Conservation (phyloP, 2,797 vertebrate genomes). For the Lycodopsis pacificus region DNA sequence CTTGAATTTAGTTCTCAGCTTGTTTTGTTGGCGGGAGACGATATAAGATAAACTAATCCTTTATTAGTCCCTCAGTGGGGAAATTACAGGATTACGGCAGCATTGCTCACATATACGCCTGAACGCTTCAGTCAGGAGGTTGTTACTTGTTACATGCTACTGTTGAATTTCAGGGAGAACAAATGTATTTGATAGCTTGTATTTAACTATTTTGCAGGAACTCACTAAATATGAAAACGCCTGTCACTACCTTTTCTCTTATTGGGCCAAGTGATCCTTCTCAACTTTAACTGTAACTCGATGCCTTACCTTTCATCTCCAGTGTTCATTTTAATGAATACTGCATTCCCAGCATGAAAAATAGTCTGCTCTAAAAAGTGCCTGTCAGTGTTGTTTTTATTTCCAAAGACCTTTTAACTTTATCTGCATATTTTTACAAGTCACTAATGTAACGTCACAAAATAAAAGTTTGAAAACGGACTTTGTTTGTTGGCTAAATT, state of each 20-base stretch:
- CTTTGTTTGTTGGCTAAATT: not conserved
- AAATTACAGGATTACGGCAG: no score
- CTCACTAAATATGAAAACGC: slow-evolving; percentile 20
- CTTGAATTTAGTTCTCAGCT: slow-evolving; percentile 15
- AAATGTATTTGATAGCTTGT: slow-evolving; percentile 30
- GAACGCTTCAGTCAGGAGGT: not conserved
- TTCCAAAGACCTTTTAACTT: slow-evolving; percentile 56
- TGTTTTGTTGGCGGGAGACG: not conserved
- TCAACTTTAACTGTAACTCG: slow-evolving; percentile 45
- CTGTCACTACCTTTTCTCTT: slow-evolving; percentile 9
- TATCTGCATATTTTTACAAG: slow-evolving; percentile 55
- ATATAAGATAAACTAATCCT: no score
- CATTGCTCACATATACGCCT: no score
- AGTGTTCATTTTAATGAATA: slow-evolving; percentile 44
- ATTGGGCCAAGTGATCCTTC: slow-evolving; percentile 45
- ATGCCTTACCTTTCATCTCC: slow-evolving; percentile 73
- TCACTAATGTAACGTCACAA: slow-evolving; percentile 46
- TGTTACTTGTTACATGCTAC: slow-evolving; percentile 14
- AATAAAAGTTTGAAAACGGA: slow-evolving; percentile 67
- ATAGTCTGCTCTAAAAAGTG: slow-evolving; percentile 72
- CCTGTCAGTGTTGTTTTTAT: slow-evolving; percentile 72
- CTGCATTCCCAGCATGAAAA: slow-evolving; percentile 57
- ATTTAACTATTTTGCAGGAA: slow-evolving; percentile 18
- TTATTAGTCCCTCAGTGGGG: no score
- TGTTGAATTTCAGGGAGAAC: slow-evolving; percentile 61